Conservation (phyloP, 2,888 invertebrate species). For the Ethmia dodecea region DNA sequence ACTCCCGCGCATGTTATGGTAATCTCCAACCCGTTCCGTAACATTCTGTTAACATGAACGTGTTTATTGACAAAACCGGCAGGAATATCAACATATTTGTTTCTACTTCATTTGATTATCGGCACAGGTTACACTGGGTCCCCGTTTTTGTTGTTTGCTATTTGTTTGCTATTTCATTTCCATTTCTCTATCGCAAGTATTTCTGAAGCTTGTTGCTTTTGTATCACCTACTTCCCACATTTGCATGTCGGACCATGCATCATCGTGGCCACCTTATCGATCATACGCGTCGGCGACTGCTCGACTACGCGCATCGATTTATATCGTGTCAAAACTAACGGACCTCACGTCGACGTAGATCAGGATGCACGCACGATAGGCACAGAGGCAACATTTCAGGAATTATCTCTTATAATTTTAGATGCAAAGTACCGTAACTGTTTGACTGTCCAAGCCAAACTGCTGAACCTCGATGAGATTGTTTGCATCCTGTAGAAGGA, state of each 20-base stretch:
- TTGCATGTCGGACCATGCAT: slow-evolving; percentile 25
- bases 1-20: slow-evolving; percentile 11
- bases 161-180: too few species aligned
- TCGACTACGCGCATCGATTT: slow-evolving; percentile 21
- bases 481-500: too few species aligned
- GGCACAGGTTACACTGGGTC: too few species aligned
- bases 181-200: too few species aligned
- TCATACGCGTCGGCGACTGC: slow-evolving; percentile 25
- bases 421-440: too few species aligned
- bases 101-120: background rate
- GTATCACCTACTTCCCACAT: slow-evolving; percentile 2
- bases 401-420: too few species aligned
- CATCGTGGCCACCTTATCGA: slow-evolving; percentile 35
- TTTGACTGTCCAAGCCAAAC: too few species aligned
- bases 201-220: too few species aligned
- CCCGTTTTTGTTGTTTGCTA: too few species aligned
- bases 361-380: too few species aligned
- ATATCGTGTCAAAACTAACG: slow-evolving; percentile 22
- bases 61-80: slow-evolving; percentile 22
- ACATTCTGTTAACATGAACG: slow-evolving; percentile 18
- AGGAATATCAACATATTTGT: slow-evolving; percentile 8
- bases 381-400: too few species aligned
- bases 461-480: too few species aligned
- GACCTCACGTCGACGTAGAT: slow-evolving; percentile 6
- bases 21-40: slow-evolving; percentile 7